Evolutionary conservation across 1,140 invertebrate genomes (phyloP).

Genomic region (Papilio helenus): DNA sequence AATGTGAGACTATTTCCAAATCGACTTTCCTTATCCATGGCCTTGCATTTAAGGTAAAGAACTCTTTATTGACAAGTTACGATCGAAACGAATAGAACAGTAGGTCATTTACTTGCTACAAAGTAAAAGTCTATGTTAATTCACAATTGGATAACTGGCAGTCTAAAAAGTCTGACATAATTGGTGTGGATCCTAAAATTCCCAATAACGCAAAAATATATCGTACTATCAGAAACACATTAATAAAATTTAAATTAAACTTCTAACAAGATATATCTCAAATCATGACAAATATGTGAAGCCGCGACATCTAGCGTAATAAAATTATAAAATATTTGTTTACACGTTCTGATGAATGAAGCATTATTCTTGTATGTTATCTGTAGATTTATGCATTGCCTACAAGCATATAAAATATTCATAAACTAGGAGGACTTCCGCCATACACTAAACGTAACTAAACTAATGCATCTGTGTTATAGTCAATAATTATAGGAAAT

Average conservation of each 20-base stretch:
- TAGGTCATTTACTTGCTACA: not conserved
- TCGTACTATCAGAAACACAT: too few species aligned
- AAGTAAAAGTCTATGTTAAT: not conserved
- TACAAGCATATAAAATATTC: not conserved
- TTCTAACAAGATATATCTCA: not conserved
- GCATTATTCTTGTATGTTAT: not conserved
- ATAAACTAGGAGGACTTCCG: too few species aligned
- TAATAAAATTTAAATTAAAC: not conserved
- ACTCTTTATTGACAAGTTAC: conserved; percentile 38
- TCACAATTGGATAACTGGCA: too few species aligned
- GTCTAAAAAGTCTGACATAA: too few species aligned
- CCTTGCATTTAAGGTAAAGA: conserved; percentile 53
- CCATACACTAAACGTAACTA: too few species aligned
- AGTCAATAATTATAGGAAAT: too few species aligned
- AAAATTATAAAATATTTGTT: conserved; percentile 23
- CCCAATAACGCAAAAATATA: too few species aligned
- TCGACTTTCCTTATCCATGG: conserved; percentile 54
- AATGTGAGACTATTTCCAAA: conserved; percentile 54
- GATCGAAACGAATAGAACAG: conserved; percentile 25
- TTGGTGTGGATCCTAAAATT: too few species aligned
- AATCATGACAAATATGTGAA: not conserved
- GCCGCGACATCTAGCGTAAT: not conserved
- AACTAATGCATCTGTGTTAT: too few species aligned
- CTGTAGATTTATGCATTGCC: not conserved
- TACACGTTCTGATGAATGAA: conserved; percentile 12